Evolutionary conservation across 2,888 invertebrate genomes (phyloP).

Genomic region (Elmis aenea): DNA sequence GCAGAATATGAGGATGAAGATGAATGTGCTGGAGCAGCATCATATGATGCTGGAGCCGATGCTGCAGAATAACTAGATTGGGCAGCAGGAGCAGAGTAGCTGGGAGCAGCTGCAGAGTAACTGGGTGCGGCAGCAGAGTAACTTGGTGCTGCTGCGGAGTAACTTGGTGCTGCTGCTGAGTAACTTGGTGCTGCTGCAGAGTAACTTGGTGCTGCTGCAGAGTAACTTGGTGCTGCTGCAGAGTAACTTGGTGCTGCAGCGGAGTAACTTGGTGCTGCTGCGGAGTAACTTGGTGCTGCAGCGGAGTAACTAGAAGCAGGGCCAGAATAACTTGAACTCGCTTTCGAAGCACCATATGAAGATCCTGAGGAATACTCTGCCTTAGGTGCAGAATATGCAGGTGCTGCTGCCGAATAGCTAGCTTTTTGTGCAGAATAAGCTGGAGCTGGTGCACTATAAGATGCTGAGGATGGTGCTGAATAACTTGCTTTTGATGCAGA

Average conservation of each 20-base stretch:
- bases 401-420: slow-evolving; percentile 11
- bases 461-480: slow-evolving; percentile 12
- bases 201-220: slow-evolving; percentile 16
- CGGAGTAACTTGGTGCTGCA: slow-evolving; percentile 1
- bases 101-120: slow-evolving; percentile 10
- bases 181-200: slow-evolving; percentile 16
- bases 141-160: slow-evolving; percentile 10
- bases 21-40: slow-evolving; percentile 20
- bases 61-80: slow-evolving; percentile 5
- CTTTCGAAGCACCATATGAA: neutral
- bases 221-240: slow-evolving; percentile 12
- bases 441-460: slow-evolving; percentile 13
- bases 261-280: slow-evolving; percentile 2
- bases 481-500: neutral
- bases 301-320: slow-evolving; percentile 3
- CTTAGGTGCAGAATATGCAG: slow-evolving; percentile 13
- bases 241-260: slow-evolving; percentile 14
- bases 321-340: slow-evolving; percentile 2
- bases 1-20: slow-evolving; percentile 5
- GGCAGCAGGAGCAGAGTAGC: slow-evolving; percentile 12
- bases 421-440: slow-evolving; percentile 19
- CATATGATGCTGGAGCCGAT: slow-evolving; percentile 8
- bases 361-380: neutral
- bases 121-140: slow-evolving; percentile 1
- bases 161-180: slow-evolving; percentile 10